Conservation (phyloP, 2,113 vertebrate genomes). For the Plecotus auritus region DNA sequence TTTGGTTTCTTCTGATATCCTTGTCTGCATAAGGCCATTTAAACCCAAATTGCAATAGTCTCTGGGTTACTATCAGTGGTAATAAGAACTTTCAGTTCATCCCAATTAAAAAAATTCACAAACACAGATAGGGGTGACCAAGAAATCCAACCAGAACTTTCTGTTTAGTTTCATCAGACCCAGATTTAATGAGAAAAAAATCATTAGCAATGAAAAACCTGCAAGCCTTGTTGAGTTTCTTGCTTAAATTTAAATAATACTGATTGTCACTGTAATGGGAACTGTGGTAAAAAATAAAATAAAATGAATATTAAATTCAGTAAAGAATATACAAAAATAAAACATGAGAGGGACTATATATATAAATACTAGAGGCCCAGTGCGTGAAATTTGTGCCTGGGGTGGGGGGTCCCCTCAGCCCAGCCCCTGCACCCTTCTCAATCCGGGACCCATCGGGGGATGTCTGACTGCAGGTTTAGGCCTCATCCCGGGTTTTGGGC, state of each 20-base stretch:
- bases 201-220: slow-evolving; percentile 46
- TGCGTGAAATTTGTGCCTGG: too few relatives aligned
- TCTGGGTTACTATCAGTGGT: slow-evolving; percentile 44
- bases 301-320: neutral
- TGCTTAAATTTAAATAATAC: slow-evolving; percentile 49
- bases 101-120: slow-evolving; percentile 58
- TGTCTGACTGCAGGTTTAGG: too few relatives aligned
- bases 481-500: too few relatives aligned
- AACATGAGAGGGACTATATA: neutral
- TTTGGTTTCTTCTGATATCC: slow-evolving; percentile 57
- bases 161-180: slow-evolving; percentile 60
- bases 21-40: slow-evolving; percentile 41
- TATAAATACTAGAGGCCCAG: neutral
- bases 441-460: too few relatives aligned
- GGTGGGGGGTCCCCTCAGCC: too few relatives aligned
- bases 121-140: slow-evolving; percentile 51
- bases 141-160: slow-evolving; percentile 58
- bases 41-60: slow-evolving; percentile 55
- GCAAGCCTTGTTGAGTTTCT: slow-evolving; percentile 14
- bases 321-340: slow-evolving; percentile 32
- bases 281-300: neutral
- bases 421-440: too few relatives aligned
- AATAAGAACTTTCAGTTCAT: slow-evolving; percentile 57
- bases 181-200: slow-evolving; percentile 57
- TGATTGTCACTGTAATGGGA: neutral